Conservation (phyloP, 2,888 invertebrate genomes). For the Cosmia pyralina region DNA sequence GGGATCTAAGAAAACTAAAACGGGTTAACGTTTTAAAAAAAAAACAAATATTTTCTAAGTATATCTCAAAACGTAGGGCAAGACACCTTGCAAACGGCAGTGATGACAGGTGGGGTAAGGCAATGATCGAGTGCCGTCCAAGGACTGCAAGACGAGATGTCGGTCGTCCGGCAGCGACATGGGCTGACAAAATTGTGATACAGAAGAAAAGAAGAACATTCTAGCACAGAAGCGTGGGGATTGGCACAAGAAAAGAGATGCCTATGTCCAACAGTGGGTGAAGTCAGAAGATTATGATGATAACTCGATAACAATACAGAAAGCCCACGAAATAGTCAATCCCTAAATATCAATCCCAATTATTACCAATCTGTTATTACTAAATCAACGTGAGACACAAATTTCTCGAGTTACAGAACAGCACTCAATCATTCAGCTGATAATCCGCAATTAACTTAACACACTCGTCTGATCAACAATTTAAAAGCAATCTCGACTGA, state of each 20-base stretch:
- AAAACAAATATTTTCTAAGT: not conserved
- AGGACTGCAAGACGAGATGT: not conserved
- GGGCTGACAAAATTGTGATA: no score
- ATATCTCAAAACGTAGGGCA: not conserved
- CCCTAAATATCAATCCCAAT: not conserved
- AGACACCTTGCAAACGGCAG: not conserved
- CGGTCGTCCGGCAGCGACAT: no score
- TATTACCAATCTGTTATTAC: no score
- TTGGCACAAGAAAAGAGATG: not conserved
- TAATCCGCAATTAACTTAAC: conserved; percentile 20
- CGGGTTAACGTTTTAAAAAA: no score
- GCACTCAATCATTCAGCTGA: conserved; percentile 1
- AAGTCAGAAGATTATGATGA: no score
- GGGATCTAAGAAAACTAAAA: no score
- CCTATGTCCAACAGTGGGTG: no score
- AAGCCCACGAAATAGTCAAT: no score
- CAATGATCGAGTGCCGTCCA: not conserved
- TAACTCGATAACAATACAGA: not conserved
- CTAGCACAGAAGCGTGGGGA: not conserved
- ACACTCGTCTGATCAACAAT: conserved; percentile 60
- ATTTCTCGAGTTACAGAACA: not conserved
- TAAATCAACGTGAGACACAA: not conserved
- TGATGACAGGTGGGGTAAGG: not conserved
- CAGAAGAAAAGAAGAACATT: no score
- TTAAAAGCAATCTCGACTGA: conserved; percentile 71